Evolutionary conservation across 30 jellyfish, hydroid and myxozoan species (phyloP).

Genomic region (Pelagia noctiluca): DNA sequence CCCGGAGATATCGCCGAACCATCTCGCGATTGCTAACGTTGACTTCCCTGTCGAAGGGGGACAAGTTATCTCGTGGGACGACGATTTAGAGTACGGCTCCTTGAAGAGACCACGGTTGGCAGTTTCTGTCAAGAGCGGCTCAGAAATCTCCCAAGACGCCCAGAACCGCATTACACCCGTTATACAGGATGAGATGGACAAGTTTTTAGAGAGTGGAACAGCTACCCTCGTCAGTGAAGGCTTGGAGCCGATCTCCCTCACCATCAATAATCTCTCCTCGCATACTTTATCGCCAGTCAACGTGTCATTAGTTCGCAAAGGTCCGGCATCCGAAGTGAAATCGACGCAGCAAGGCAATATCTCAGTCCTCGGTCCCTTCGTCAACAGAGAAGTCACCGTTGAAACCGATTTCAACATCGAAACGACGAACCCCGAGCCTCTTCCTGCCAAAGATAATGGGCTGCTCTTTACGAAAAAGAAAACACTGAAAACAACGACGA

Average conservation of each 20-base stretch:
- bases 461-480: constrained; percentile 79
- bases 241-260: constrained; percentile 65
- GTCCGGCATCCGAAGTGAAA: constrained; percentile 33
- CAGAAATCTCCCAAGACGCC: constrained; percentile 77
- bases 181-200: constrained; percentile 81
- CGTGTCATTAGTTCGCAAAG: constrained; percentile 20
- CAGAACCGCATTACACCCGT: constrained; percentile 88
- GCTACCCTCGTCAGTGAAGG: constrained; percentile 62
- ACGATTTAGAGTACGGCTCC: constrained; percentile 79
- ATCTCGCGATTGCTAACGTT: constrained; percentile 35
- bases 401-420: constrained; percentile 91
- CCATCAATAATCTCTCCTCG: constrained; percentile 50
- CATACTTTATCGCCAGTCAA: constrained; percentile 56
- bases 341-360: constrained; percentile 68
- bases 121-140: constrained; percentile 88
- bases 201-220: constrained; percentile 58
- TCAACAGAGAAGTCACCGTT: constrained; percentile 84
- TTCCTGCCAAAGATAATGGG: constrained; percentile 67
- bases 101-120: constrained; percentile 81
- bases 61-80: constrained; percentile 83
- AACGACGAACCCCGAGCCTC: constrained; percentile 85
- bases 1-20: neutral
- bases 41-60: constrained; percentile 83
- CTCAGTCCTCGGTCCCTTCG: constrained; percentile 81
- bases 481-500: constrained; percentile 93